A percentile compares a stretch with the other conserved stretches of the same genome.
phyloP scores from a whole-genome alignment of 2,888 invertebrate genomes.

The Pammene aurita region DNA sequence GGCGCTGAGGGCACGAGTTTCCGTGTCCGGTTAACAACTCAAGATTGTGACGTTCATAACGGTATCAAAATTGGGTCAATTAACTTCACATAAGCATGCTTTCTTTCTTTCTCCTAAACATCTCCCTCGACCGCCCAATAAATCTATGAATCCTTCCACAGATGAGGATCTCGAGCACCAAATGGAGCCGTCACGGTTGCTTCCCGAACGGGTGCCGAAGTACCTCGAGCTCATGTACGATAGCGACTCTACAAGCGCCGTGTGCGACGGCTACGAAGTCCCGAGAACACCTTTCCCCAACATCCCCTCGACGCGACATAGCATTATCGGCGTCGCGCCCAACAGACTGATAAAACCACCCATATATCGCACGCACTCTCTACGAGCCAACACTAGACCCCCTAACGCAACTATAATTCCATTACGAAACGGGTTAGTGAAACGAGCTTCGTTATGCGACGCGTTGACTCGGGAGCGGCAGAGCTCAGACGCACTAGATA shows the following conservation, averaged over 20 bases:
- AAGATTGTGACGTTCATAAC: no score
- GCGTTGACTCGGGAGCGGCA: conserved; percentile 50
- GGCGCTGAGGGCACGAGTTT: no score
- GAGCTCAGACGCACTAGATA: conserved; percentile 50
- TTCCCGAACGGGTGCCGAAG: conserved; percentile 79
- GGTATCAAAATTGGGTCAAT: no score
- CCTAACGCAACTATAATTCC: conserved; percentile 76
- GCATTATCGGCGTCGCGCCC: conserved; percentile 74
- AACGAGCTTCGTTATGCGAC: conserved; percentile 72
- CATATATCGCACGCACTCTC: conserved; percentile 65
- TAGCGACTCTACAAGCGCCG: conserved; percentile 70
- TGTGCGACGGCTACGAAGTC: conserved; percentile 85
- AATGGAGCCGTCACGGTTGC: conserved; percentile 72
- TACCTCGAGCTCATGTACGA: conserved; percentile 87
- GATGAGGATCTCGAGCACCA: conserved; percentile 73
- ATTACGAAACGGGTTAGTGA: conserved; percentile 65
- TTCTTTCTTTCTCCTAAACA: neutral
- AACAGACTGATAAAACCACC: conserved; percentile 67
- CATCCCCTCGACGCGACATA: conserved; percentile 68
- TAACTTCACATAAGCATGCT: neutral
- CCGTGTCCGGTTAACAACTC: no score
- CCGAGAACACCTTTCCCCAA: conserved; percentile 73
- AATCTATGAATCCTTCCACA: conserved; percentile 46
- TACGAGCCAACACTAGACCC: conserved; percentile 63
- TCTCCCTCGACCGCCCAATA: neutral